Evolutionary conservation across 2,797 vertebrate species (phyloP).

Genomic region (Anomalospiza imberbis): DNA sequence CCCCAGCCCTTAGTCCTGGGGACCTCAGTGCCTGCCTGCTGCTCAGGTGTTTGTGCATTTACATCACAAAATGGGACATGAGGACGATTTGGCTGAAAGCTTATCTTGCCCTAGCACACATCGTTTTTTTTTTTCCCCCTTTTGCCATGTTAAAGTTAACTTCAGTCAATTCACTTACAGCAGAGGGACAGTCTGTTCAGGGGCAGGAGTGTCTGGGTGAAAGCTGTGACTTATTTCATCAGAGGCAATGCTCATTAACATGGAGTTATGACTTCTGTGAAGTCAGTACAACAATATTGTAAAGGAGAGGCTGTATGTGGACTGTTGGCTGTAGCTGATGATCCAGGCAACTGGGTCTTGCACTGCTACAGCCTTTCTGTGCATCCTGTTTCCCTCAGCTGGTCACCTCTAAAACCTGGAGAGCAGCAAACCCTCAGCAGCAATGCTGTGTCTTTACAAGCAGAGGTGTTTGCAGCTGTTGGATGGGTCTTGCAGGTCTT

Average conservation of each 20-base stretch:
- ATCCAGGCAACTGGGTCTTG: not conserved
- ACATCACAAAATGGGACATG: accelerated
- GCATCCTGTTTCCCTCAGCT: not conserved
- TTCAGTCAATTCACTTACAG: not conserved
- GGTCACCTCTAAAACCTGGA: not conserved
- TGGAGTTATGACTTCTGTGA: not conserved
- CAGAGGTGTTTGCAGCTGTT: not conserved
- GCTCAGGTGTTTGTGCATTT: not conserved
- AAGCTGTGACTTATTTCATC: not conserved
- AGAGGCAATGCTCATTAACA: not conserved
- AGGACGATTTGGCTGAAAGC: not conserved
- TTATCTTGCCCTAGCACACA: not conserved
- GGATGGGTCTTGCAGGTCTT: not conserved
- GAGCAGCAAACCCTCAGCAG: not conserved
- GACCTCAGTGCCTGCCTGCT: not conserved
- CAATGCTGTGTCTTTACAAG: not conserved
- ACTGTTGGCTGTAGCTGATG: not conserved
- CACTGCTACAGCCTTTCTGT: not conserved
- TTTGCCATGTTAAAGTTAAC: not conserved
- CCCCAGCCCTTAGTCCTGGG: not conserved
- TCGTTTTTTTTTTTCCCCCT: not conserved
- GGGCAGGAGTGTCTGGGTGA: not conserved
- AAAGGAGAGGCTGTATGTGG: not conserved
- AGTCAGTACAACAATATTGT: not conserved
- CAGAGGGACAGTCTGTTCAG: not conserved